Conservation (phyloP, 2,797 vertebrate species). For the Galaxias olidus region DNA sequence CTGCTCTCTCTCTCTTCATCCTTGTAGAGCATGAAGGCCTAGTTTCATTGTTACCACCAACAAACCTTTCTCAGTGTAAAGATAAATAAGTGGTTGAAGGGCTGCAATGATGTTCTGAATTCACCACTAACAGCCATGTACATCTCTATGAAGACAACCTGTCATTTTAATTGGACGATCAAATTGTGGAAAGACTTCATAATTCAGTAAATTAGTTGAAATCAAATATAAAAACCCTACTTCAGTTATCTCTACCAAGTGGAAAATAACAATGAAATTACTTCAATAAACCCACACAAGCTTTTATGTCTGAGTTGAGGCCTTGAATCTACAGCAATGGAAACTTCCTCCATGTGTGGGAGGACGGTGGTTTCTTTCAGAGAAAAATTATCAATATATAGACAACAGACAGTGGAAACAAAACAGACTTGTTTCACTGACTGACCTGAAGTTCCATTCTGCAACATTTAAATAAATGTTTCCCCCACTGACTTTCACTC, state of each 20-base stretch:
- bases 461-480: too few relatives aligned
- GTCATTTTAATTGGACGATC: too few relatives aligned
- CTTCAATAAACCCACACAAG: not conserved
- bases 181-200: too few relatives aligned
- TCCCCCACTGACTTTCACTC: too few relatives aligned
- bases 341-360: not conserved
- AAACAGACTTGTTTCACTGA: not conserved
- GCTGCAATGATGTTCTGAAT: too few relatives aligned
- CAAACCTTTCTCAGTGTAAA: slow-evolving; percentile 2
- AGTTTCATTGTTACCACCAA: slow-evolving; percentile 19
- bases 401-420: not conserved
- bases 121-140: too few relatives aligned
- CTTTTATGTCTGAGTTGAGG: not conserved
- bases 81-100: not conserved
- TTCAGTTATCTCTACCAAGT: too few relatives aligned
- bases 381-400: not conserved
- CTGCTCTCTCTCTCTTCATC: slow-evolving; percentile 28
- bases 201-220: too few relatives aligned
- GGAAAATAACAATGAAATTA: not conserved
- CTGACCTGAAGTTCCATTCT: not conserved
- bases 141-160: too few relatives aligned
- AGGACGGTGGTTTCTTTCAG: not conserved
- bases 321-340: not conserved
- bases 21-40: slow-evolving; percentile 30
- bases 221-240: too few relatives aligned